Evolutionary conservation across 2,113 vertebrate genomes (phyloP), one percentile per base, ranked within the genome.

Genomic region (Oncorhynchus keta): DNA sequence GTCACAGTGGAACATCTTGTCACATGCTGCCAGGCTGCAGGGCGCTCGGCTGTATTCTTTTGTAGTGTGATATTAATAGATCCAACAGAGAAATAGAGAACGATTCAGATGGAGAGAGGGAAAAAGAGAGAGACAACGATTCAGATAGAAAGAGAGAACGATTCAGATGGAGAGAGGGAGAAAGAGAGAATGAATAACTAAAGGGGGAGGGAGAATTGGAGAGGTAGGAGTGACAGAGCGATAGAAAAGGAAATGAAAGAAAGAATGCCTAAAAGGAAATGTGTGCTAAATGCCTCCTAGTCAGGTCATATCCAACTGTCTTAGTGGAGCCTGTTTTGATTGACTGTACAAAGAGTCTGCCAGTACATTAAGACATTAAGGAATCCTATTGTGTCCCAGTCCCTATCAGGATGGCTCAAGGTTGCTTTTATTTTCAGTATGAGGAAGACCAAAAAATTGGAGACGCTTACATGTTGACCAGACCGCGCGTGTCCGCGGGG

Each of bases 1-100:
- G 90, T 92, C 88, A 87, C 84, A 80, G 89, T 88, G 86, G 92
- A 93, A 92, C 93, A 93, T 93, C 92, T 93, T 93, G 90, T 93
- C 84, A 81, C 89, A 89, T 88, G 79, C 61, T 57, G 14, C 55
- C 55, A 18, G 55, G 18, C 14, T 70, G 83, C 76, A 72, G 74
- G 86, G 86, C 83, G 85, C 76, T 76, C 74, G 70, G 77, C 84
- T 76, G 83, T 81, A 83, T 81, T 77, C 68, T 77, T 81, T 78
- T 22, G 68, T 87, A 80, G 83, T 89, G 90, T 81, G 88, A 92
- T 93, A 93, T 93, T 93, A 93, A 93, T 93, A 94, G 93, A 87
- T 89, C 81, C 39, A 75, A 83, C 82, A 76, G 82, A 81, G 80
- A 89, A 81, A 90, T 69, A 57, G 55, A 57, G 14, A 57, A 4